phyloP scores from a whole-genome alignment of 2,113 vertebrate species.

The Menidia beryllina region DNA sequence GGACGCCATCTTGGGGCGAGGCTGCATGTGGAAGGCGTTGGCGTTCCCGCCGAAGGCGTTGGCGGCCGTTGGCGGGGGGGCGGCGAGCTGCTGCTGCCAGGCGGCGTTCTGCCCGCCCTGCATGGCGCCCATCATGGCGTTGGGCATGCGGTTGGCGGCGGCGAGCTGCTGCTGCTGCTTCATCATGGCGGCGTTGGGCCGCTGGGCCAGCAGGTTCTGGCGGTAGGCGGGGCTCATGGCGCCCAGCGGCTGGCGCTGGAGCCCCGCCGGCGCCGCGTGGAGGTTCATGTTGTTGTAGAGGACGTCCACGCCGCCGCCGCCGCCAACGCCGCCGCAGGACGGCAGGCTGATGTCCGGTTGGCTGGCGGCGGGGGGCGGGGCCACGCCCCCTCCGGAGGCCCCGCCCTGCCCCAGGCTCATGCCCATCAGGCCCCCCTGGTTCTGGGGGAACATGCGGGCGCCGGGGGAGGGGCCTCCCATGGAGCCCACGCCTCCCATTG shows the following conservation, averaged over 20 bases:
- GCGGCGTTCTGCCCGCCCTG: slow-evolving; percentile 82
- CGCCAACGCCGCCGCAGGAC: slow-evolving; percentile 82
- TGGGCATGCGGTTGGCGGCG: slow-evolving; percentile 81
- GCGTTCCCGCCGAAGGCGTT: slow-evolving; percentile 83
- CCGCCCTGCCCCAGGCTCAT: slow-evolving; percentile 85
- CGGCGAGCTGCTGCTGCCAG: slow-evolving; percentile 89
- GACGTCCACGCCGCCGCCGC: slow-evolving; percentile 83
- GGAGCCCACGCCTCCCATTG: slow-evolving; percentile 85
- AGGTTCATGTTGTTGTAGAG: slow-evolving; percentile 86
- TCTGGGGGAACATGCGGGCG: slow-evolving; percentile 90
- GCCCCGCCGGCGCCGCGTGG: slow-evolving; percentile 74
- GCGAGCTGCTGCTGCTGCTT: slow-evolving; percentile 88
- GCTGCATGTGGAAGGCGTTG: slow-evolving; percentile 85
- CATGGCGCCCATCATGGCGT: slow-evolving; percentile 64
- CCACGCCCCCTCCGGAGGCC: slow-evolving; percentile 75
- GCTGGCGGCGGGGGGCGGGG: slow-evolving; percentile 76
- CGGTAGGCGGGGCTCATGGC: slow-evolving; percentile 85
- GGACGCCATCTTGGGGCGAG: slow-evolving; percentile 88
- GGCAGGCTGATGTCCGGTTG: slow-evolving; percentile 87
- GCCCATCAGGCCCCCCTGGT: slow-evolving; percentile 87
- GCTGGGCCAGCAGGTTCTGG: slow-evolving; percentile 86
- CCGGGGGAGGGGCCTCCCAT: slow-evolving; percentile 85
- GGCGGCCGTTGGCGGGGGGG: slow-evolving; percentile 81
- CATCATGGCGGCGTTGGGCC: slow-evolving; percentile 84
- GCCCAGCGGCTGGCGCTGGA: slow-evolving; percentile 85